Base-by-base conservation (phyloP, 2,113 vertebrate genomes). In the Aspidoscelis tigris region DNA sequence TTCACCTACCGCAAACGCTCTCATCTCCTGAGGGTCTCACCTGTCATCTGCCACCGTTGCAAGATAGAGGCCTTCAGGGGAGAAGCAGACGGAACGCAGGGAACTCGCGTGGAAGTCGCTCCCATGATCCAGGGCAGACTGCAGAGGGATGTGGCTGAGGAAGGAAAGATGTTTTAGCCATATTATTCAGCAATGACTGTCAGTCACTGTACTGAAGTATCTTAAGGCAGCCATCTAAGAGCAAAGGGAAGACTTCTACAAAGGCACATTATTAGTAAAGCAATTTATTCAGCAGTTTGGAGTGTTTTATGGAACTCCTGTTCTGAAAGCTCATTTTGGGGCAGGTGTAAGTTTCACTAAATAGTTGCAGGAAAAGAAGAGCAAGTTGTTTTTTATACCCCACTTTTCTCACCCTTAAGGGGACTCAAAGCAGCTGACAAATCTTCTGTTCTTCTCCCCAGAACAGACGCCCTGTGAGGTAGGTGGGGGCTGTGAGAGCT, bases 21-120 rank as follows among this genome's bases (percentile, higher is more conserved):
- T 58, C 55, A 20, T 7, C 24, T 3, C 39, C 11, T 3, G 2
- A 16, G n/a, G 72, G 26, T 21, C 94, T 96, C 88, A 99, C 99
- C 97, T 98, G 96, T 99, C 97, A 0, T 99, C 98, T 0, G 98
- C 98, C 89, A 99, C 97, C 0, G 98, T 97, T 1, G 98, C 97
- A 79, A 99, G 89, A 90, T 98, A 97, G 82, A 99, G 91, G 73
- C 98, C 98, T 83, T 97, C 97, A 0, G 97, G 97, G 16, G 98
- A 99, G 93, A 99, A 99, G 88, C 97, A 97, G 85, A 99, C 96
- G 0, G 98, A 96, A 11, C 98, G 92, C 91, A 97, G 92, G 20
- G 98, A 95, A 95, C 94, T 97, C 91, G 87, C 96, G 90, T 90
- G 94, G 85, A 95, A 92, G 2, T 95, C 95, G 0, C 89, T 87